These are phyloP conservation scores for Melolontha melolontha DNA, from an alignment of 2,888 invertebrate species.

Conservation along the genomic window DNA sequence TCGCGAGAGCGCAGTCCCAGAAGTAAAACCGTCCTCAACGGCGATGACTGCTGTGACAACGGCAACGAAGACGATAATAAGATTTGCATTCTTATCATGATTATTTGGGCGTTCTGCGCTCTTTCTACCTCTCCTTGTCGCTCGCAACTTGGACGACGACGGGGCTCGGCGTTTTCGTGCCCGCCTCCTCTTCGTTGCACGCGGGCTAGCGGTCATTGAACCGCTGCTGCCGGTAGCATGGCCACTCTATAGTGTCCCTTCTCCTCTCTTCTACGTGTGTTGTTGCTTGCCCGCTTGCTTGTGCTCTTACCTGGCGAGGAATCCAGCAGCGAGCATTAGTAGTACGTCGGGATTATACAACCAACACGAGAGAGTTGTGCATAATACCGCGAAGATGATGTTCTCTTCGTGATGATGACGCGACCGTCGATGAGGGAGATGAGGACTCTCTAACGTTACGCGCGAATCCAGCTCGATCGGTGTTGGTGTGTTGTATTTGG, in stretches of 20 bases:
- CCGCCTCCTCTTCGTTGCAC: slow-evolving; percentile 62
- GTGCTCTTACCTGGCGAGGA: slow-evolving; percentile 61
- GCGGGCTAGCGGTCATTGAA: slow-evolving; percentile 64
- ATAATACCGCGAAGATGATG: slow-evolving; percentile 18
- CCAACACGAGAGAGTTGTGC: slow-evolving; percentile 52
- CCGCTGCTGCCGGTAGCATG: slow-evolving; percentile 65
- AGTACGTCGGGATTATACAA: slow-evolving; percentile 60
- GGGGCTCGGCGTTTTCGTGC: slow-evolving; percentile 48
- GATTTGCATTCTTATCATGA: slow-evolving; percentile 59
- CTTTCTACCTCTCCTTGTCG: slow-evolving; percentile 54
- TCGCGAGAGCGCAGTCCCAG: slow-evolving; percentile 26
- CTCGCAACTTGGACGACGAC: slow-evolving; percentile 57
- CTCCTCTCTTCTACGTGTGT: slow-evolving; percentile 55
- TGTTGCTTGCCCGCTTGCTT: slow-evolving; percentile 42
- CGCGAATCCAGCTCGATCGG: background rate
- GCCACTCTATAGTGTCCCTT: slow-evolving; percentile 57
- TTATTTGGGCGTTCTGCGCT: slow-evolving; percentile 49
- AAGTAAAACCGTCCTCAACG: slow-evolving; percentile 11
- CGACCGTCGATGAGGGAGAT: slow-evolving; percentile 11
- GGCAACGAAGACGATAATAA: slow-evolving; percentile 40
- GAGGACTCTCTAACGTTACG: slow-evolving; percentile 52
- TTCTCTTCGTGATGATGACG: slow-evolving; percentile 54
- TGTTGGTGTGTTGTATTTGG: slow-evolving; percentile 48
- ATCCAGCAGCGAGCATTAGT: slow-evolving; percentile 62
- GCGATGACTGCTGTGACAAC: slow-evolving; percentile 2